Conservation (phyloP, 2,888 invertebrate genomes). For the Unio delphinus region DNA sequence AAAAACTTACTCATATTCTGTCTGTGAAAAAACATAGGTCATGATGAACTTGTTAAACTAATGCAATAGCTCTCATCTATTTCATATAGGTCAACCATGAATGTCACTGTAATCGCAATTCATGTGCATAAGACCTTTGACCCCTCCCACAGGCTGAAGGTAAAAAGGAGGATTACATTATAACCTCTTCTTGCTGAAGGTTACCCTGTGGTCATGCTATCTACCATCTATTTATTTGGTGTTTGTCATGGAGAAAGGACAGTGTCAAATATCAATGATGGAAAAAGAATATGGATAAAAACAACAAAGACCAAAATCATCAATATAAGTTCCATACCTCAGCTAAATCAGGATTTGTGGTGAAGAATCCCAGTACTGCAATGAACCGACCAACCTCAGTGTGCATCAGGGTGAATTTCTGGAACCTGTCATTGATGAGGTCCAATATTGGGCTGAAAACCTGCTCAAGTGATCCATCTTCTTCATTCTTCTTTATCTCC, state of each 20-base stretch:
- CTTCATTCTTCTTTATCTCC: conserved; percentile 52
- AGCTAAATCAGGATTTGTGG: conserved; percentile 51
- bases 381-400: conserved; percentile 44
- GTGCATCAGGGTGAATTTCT: conserved; percentile 42
- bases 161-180: no score
- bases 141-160: no score
- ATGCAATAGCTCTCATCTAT: no score
- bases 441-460: conserved; percentile 51
- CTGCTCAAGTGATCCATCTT: conserved; percentile 52
- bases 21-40: no score
- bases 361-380: conserved; percentile 58
- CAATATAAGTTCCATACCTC: conserved; percentile 41
- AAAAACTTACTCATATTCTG: no score
- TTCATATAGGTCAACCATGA: no score
- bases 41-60: no score
- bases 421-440: conserved; percentile 31
- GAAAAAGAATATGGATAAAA: background rate
- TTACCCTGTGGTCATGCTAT: no score
- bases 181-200: no score
- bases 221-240: no score
- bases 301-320: background rate
- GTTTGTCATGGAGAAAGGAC: background rate
- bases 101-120: no score
- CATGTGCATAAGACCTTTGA: no score
- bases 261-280: background rate